Conservation (phyloP, 1,140 invertebrate species). For the Nylanderia fulva region DNA sequence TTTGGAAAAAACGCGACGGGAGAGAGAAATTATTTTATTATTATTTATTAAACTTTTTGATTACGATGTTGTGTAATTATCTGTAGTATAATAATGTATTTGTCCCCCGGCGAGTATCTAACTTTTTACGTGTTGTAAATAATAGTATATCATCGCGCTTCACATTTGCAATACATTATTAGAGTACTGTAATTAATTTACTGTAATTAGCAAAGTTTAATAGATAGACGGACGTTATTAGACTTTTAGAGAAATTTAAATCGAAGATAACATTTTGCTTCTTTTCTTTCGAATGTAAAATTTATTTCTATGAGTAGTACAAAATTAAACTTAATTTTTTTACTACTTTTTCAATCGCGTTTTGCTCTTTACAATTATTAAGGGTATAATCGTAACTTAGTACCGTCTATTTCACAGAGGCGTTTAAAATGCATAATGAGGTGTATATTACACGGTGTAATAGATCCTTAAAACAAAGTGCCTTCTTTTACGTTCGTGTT, state of each 20-base stretch:
- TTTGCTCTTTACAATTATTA: background rate
- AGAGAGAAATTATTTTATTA: background rate
- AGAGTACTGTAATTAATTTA: background rate
- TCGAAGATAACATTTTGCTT: background rate
- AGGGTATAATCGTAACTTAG: slow-evolving; percentile 6
- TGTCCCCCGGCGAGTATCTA: background rate
- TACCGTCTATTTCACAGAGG: slow-evolving; percentile 3
- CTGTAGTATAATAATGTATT: slow-evolving; percentile 4
- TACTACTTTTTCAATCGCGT: background rate
- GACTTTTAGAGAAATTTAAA: background rate
- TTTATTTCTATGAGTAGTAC: background rate
- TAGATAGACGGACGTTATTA: background rate
- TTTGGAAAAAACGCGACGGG: background rate
- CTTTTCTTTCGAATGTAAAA: background rate
- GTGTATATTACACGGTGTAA: slow-evolving; percentile 44
- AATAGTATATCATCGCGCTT: background rate
- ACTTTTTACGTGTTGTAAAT: background rate
- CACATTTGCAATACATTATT: background rate
- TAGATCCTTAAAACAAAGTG: slow-evolving; percentile 56
- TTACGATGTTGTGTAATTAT: background rate
- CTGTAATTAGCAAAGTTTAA: background rate
- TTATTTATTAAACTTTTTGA: background rate
- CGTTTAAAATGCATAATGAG: slow-evolving; percentile 40
- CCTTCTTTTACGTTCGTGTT: slow-evolving; percentile 31
- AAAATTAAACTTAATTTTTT: slow-evolving; percentile 18